Conservation (phyloP, 2,113 vertebrate species). For the Oreotrochilus melanogaster region DNA sequence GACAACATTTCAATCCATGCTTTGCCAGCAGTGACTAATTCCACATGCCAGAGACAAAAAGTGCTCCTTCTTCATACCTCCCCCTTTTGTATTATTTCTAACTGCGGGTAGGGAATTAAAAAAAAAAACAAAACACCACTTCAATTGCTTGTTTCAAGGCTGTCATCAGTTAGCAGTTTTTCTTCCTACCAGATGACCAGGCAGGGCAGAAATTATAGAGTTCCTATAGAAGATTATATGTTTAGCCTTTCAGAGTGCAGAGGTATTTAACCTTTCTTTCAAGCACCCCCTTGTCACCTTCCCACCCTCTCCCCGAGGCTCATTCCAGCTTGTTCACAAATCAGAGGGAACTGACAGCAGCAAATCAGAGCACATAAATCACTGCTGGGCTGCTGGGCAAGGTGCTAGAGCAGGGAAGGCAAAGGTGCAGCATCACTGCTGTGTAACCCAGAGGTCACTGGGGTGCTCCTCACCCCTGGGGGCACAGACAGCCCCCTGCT, state of each 20-base stretch:
- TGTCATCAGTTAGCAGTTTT: conserved; percentile 53
- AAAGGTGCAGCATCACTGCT: rapidly evolving
- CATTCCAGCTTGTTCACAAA: conserved; percentile 71
- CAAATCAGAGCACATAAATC: conserved; percentile 51
- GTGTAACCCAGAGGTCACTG: neutral
- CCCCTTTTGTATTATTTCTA: neutral
- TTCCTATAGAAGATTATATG: neutral
- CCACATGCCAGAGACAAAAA: neutral
- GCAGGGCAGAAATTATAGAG: conserved; percentile 12
- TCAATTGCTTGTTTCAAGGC: conserved; percentile 8
- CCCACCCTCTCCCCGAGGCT: conserved; percentile 24
- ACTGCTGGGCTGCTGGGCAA: neutral
- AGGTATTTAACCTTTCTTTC: conserved; percentile 15
- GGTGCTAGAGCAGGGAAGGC: neutral
- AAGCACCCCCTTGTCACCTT: conserved; percentile 3
- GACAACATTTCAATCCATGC: neutral
- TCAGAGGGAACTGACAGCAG: conserved; percentile 50
- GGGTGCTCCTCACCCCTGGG: rapidly evolving
- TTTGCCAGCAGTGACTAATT: neutral
- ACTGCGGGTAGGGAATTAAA: neutral
- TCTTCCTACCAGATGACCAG: conserved; percentile 16
- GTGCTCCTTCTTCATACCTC: neutral
- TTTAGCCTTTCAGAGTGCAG: neutral
- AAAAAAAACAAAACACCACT: neutral
- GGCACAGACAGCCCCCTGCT: rapidly evolving